These are phyloP conservation scores for Andrena hattorfiana DNA, from an alignment of 2,888 invertebrate species.

Conservation along the genomic window DNA sequence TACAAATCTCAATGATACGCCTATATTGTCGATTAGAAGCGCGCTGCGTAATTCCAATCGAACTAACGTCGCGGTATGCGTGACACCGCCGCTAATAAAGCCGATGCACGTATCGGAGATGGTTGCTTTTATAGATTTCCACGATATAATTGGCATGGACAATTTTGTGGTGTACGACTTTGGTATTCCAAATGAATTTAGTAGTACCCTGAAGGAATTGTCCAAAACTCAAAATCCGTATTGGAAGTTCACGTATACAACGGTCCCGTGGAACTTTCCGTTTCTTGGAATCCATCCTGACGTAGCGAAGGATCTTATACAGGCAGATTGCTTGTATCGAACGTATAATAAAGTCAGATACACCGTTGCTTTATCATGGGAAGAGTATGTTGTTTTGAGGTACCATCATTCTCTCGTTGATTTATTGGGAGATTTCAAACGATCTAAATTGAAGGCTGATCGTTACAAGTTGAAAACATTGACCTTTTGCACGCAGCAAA, in stretches of 20 bases:
- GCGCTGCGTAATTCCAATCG: constrained; percentile 74
- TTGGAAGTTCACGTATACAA: constrained; percentile 86
- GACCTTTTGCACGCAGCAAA: constrained; percentile 81
- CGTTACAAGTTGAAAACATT: constrained; percentile 86
- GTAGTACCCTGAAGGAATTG: constrained; percentile 83
- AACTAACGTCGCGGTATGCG: constrained; percentile 88
- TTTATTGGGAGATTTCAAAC: constrained; percentile 86
- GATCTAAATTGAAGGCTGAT: constrained; percentile 85
- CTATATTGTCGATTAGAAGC: constrained; percentile 73
- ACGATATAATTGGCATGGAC: constrained; percentile 89
- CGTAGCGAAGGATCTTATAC: constrained; percentile 86
- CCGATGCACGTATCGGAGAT: constrained; percentile 87
- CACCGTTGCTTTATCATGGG: constrained; percentile 87
- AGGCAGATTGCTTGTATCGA: constrained; percentile 89
- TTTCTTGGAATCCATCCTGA: constrained; percentile 85
- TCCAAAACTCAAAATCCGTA: constrained; percentile 78
- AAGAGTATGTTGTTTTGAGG: constrained; percentile 89
- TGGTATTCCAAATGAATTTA: constrained; percentile 85
- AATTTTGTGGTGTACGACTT: constrained; percentile 89
- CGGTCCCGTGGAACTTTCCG: constrained; percentile 90
- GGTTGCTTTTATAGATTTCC: constrained; percentile 89
- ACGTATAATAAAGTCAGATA: constrained; percentile 86
- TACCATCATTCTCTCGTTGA: constrained; percentile 87
- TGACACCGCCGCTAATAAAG: constrained; percentile 87
- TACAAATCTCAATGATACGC: constrained; percentile 63